Base-by-base conservation (phyloP, 2,888 invertebrate species). In the Rotaria socialis region DNA sequence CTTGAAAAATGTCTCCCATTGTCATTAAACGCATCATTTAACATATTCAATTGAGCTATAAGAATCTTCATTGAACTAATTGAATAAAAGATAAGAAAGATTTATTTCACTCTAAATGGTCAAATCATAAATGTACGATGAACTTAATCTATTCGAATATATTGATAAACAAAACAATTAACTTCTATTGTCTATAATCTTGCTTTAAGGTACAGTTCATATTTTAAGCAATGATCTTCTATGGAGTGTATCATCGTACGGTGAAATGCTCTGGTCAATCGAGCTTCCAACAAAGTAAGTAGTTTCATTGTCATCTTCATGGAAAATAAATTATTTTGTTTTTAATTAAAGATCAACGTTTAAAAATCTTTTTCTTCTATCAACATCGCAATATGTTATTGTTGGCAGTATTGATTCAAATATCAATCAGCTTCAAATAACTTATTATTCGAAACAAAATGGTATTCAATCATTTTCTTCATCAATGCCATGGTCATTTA, bases 221-320 rank as follows among this genome's bases (percentile, higher is more conserved):
- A 80, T 80, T 47, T n/a, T 80, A n/a, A 80, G n/a, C n/a, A 47
- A 80, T 47, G 80, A 80, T 47, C 24, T 80, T 19, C 47, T 80
- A 47, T 80, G 80, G 80, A 80, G 80, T 80, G 80, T 80, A 19
- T 80, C 80, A 80, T 80, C 80, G 7, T 80, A 80, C n/a, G 80
- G 80, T 24, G 80, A 80, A 47, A 80, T 80, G 80, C n/a, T 80
- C 3, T 80, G 80, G 80, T 80, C 80, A n/a, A 24, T 47, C 5
- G n/a, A 24, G n/a, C n/a, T 80, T n/a, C 80, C 80, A 47, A 47
- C 47, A 80, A 80, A 80, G 80, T 80, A 80, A 19, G n/a, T 80
- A n/a, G 35, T 11, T 80, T 47, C 7, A 47, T 47, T 47, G 6
- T 10, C 0, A 19, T 74, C 16, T 22, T 22, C 14, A n/a, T 74